Percentiles rank a stretch among this genome's conserved stretches.
These are phyloP conservation scores for Cinara cedri DNA, from an alignment of 2,888 invertebrate genomes.

Conservation along the genomic window DNA sequence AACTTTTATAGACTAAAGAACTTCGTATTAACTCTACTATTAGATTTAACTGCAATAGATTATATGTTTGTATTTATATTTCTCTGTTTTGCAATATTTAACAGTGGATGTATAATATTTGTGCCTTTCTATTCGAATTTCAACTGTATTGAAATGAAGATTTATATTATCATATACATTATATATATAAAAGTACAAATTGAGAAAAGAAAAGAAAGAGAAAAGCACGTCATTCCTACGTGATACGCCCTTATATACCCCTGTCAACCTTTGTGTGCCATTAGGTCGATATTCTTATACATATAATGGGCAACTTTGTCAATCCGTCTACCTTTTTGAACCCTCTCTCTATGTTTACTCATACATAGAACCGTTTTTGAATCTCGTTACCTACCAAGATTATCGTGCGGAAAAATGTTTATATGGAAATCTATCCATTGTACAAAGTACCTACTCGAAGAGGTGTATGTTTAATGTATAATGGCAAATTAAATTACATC, in stretches of 20 bases:
- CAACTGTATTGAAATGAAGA: background rate
- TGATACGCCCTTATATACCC: background rate
- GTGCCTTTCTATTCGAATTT: background rate
- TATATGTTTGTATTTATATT: background rate
- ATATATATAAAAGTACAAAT: background rate
- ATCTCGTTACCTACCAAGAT: conserved; percentile 18
- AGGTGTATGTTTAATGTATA: background rate
- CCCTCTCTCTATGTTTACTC: background rate
- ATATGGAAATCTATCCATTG: background rate
- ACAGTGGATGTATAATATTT: background rate
- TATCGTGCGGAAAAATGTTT: background rate
- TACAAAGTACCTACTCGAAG: background rate
- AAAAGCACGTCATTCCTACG: background rate
- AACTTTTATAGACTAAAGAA: background rate
- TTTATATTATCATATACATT: background rate
- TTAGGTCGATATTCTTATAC: conserved; percentile 27
- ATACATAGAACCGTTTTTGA: conserved; percentile 21
- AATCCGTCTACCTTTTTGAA: conserved; percentile 25
- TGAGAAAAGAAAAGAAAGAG: background rate
- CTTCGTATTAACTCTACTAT: background rate
- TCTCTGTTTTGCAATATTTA: background rate
- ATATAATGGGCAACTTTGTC: conserved; percentile 31
- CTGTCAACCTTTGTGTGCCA: conserved; percentile 28
- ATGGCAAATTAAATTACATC: no score
- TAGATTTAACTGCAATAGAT: no score